Percentiles rank a stretch among this genome's conserved stretches.
Evolutionary conservation across 2,113 vertebrate species (phyloP).

Genomic region (Poecilia latipinna): DNA sequence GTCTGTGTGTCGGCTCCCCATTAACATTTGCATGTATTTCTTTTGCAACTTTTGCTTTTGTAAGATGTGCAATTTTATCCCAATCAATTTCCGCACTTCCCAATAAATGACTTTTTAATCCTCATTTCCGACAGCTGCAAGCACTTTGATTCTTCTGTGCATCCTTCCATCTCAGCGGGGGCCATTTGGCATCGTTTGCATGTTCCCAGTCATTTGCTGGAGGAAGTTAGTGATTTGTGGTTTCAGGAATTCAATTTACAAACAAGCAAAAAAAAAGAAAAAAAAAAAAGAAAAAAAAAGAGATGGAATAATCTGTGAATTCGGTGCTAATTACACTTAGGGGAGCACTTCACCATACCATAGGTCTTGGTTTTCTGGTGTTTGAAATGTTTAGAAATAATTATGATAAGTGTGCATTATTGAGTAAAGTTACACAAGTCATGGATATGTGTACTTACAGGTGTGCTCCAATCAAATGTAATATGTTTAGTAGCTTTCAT

Average conservation of each 20-base stretch:
- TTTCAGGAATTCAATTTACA: no score
- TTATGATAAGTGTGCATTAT: not conserved
- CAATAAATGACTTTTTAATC: not conserved
- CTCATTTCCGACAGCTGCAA: not conserved
- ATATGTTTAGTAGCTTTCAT: no score
- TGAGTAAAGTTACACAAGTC: not conserved
- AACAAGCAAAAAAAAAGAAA: no score
- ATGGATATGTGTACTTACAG: no score
- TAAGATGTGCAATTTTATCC: not conserved
- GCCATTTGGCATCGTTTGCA: not conserved
- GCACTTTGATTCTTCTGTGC: not conserved
- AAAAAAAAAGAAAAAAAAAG: no score
- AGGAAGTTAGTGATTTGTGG: not conserved
- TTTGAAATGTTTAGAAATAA: not conserved
- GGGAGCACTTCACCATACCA: not conserved
- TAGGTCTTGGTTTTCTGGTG: not conserved
- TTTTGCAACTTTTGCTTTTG: not conserved
- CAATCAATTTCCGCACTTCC: not conserved
- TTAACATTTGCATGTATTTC: not conserved
- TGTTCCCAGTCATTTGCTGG: not conserved
- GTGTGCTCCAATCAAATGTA: no score
- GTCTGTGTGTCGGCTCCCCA: not conserved
- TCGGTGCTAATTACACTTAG: not conserved
- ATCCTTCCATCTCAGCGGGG: not conserved
- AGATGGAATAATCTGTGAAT: not conserved